Base-by-base conservation (phyloP, 2,797 vertebrate species). In the Crotalus adamanteus region DNA sequence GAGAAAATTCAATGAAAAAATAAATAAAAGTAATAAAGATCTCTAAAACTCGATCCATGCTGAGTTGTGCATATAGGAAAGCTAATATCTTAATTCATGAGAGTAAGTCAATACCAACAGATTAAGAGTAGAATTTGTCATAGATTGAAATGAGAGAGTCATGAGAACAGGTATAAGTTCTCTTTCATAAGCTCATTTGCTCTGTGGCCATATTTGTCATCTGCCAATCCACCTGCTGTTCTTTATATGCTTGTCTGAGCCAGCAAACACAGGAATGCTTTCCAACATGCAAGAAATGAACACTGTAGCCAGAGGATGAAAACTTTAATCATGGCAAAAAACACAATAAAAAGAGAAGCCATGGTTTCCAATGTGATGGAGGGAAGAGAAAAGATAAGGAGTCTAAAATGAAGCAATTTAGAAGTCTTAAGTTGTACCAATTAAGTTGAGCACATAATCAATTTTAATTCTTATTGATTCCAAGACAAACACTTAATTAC, bases 391-490 rank as follows among this genome's bases (percentile, higher is more conserved):
- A 31, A 8, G 51, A 86, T 25, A 59, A 61, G 26, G 42, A 57
- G 60, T 22, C 22, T 73, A 73, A 92, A 87, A 88, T 28, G 53
- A 57, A 88, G 56, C 86, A 87, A 63, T 86, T 86, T 61, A 61
- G 57, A 86, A 22, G 8, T 85, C 37, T 53, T 85, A 31, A 65
- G n/a, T 87, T 87, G 61, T 65, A 69, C 60, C 61, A 87, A 87
- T 88, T 69, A 47, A 87, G 31, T 87, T 86, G 56, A 92, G 16
- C 86, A 92, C 26, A 42, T 69, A 73, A 69, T 92, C 86, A 87
- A 73, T 88, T 92, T 88, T 69, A 88, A 88, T 92, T 88, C 91
- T 55, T 28, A 59, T 69, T 92, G 63, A 88, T 87, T 73, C 55
- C 47, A 86, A 87, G 28, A 55, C 86, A 73, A 88, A 59, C 69